phyloP scores from a whole-genome alignment of 2,888 invertebrate species.

The Harpalus rubripes region DNA sequence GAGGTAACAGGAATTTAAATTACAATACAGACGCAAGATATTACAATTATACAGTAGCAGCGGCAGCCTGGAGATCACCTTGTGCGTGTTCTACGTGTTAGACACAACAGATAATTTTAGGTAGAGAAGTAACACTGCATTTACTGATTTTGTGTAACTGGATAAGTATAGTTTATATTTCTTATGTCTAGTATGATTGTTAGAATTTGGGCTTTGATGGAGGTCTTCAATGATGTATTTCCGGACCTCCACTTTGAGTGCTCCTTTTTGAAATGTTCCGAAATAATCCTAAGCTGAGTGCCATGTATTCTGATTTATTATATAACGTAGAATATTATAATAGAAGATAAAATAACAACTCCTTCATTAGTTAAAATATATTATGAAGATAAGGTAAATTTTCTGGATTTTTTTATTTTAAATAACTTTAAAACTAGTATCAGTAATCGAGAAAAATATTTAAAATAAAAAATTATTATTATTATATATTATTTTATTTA shows the following conservation, averaged over 20 bases:
- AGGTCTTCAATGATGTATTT: constrained; percentile 22
- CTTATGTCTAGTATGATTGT: constrained; percentile 11
- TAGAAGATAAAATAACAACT: no score
- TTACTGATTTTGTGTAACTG: constrained; percentile 27
- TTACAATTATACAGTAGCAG: constrained; percentile 52
- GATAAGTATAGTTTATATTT: constrained; percentile 19
- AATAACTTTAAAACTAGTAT: no score
- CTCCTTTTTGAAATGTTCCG: no score
- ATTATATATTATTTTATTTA: no score
- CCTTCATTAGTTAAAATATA: no score
- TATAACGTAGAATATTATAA: no score
- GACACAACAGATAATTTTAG: constrained; percentile 17
- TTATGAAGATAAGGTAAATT: no score
- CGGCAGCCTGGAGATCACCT: constrained; percentile 10
- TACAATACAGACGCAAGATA: constrained; percentile 33
- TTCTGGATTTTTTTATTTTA: no score
- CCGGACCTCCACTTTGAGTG: constrained; percentile 12
- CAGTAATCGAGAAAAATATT: no score
- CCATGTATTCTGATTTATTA: no score
- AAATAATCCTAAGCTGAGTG: no score
- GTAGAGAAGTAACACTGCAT: background rate
- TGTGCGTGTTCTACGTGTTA: constrained; percentile 28
- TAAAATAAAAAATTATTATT: no score
- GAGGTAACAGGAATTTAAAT: constrained; percentile 48
- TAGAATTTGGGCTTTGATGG: constrained; percentile 9